phyloP scores from a whole-genome alignment of 2,797 vertebrate species.

The Lepilemur septentrionalis region DNA sequence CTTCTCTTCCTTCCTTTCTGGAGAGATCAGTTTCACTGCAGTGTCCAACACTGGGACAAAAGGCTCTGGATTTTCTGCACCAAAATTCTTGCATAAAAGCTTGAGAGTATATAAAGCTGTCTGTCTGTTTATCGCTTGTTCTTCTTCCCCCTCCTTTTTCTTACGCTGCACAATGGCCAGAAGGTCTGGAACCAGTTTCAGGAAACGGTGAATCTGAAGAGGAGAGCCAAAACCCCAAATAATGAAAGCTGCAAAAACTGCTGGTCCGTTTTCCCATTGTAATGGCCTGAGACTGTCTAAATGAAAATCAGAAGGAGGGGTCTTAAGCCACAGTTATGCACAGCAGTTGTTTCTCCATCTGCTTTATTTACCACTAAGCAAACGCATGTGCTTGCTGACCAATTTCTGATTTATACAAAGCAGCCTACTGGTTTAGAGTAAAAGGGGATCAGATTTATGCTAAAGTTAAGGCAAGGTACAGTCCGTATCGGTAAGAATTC shows the following conservation, averaged over 20 bases:
- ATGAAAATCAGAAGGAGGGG: background rate
- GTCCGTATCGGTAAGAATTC: background rate
- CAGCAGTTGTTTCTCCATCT: background rate
- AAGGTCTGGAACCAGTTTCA: slow-evolving; percentile 90
- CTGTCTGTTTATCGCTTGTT: slow-evolving; percentile 95
- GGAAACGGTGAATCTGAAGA: slow-evolving; percentile 87
- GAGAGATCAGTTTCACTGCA: slow-evolving; percentile 85
- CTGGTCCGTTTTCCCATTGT: background rate
- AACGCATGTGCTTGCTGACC: background rate
- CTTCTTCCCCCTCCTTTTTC: slow-evolving; percentile 83
- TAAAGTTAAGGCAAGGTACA: background rate
- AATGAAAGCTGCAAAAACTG: background rate
- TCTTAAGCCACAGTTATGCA: background rate
- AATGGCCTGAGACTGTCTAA: background rate
- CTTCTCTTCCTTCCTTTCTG: slow-evolving; percentile 88
- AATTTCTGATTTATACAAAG: background rate
- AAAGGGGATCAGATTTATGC: background rate
- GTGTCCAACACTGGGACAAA: slow-evolving; percentile 90
- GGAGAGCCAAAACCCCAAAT: slow-evolving; percentile 1
- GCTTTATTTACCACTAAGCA: background rate
- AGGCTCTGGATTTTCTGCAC: slow-evolving; percentile 82
- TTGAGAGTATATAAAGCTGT: slow-evolving; percentile 96
- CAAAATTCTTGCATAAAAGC: slow-evolving; percentile 94
- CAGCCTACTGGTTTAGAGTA: background rate
- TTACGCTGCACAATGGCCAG: slow-evolving; percentile 86